phyloP scores from a whole-genome alignment of 2,113 vertebrate genomes.

The Polypterus bichir region DNA sequence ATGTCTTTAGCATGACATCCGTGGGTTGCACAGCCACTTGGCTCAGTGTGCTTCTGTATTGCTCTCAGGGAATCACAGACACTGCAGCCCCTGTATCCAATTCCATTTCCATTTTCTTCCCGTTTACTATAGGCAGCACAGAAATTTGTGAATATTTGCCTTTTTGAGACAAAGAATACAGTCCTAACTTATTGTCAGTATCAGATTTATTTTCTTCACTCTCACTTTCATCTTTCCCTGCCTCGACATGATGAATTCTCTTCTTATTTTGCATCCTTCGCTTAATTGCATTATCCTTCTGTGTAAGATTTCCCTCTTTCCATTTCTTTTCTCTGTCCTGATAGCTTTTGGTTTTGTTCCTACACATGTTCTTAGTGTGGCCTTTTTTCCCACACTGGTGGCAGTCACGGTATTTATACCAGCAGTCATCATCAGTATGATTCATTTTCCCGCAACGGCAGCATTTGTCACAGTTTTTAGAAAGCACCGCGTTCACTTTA shows the following conservation, averaged over 20 bases:
- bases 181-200: background rate
- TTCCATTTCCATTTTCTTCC: too few species aligned
- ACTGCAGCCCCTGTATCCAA: constrained; percentile 7
- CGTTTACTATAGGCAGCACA: background rate
- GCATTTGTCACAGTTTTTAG: too few species aligned
- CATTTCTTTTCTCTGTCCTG: background rate
- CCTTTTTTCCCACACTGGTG: constrained; percentile 9
- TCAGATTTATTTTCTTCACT: too few species aligned
- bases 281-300: too few species aligned
- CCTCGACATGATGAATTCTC: too few species aligned
- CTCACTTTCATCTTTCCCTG: too few species aligned
- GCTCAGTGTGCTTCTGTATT: background rate
- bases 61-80: background rate
- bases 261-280: too few species aligned
- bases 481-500: too few species aligned
- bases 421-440: constrained; percentile 8
- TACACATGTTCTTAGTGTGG: background rate
- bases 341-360: background rate
- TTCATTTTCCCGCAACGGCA: background rate
- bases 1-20: constrained; percentile 5
- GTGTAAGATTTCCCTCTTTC: too few species aligned
- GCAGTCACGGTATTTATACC: constrained; percentile 5
- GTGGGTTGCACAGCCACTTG: background rate
- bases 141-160: constrained; percentile 3
- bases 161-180: background rate